A percentile compares a stretch with the other conserved stretches of the same genome.
phyloP scores from a whole-genome alignment of 2,113 vertebrate species.

The Tautogolabrus adspersus region DNA sequence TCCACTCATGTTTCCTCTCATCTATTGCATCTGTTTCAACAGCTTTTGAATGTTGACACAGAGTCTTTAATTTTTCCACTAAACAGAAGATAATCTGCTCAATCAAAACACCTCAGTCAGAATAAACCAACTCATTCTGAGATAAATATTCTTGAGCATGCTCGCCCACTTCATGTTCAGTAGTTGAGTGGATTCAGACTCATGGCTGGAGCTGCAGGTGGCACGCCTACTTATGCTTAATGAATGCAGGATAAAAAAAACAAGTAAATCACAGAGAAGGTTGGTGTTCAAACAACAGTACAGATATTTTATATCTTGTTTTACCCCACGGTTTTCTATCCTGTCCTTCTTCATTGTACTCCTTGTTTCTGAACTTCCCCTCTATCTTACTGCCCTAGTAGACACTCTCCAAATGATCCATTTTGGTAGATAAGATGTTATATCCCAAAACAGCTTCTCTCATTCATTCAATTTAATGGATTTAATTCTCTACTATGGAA shows the following conservation, averaged over 20 bases:
- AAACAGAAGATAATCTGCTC: constrained; percentile 12
- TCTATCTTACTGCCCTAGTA: not conserved
- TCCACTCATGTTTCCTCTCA: not conserved
- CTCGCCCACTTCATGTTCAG: constrained; percentile 17
- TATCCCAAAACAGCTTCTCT: constrained; percentile 1
- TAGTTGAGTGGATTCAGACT: constrained; percentile 23
- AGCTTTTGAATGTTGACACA: not conserved
- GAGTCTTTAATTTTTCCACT: constrained; percentile 17
- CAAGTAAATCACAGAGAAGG: constrained; percentile 26
- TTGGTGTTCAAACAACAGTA: constrained; percentile 17
- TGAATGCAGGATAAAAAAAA: constrained; percentile 21
- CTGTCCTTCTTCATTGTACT: not conserved
- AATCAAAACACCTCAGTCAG: constrained; percentile 7
- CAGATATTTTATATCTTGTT: not conserved
- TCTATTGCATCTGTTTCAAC: constrained; percentile 13
- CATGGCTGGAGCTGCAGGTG: not conserved
- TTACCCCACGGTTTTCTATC: not conserved
- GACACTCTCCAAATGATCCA: constrained; percentile 4
- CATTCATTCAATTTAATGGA: constrained; percentile 8
- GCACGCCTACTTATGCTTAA: constrained; percentile 22
- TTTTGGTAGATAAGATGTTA: constrained; percentile 24
- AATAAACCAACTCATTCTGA: constrained; percentile 13
- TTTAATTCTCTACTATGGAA: not conserved
- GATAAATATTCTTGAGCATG: constrained; percentile 18
- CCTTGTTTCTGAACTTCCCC: constrained; percentile 1